Conservation (phyloP, 2,888 invertebrate genomes). For the Operophtera brumata region DNA sequence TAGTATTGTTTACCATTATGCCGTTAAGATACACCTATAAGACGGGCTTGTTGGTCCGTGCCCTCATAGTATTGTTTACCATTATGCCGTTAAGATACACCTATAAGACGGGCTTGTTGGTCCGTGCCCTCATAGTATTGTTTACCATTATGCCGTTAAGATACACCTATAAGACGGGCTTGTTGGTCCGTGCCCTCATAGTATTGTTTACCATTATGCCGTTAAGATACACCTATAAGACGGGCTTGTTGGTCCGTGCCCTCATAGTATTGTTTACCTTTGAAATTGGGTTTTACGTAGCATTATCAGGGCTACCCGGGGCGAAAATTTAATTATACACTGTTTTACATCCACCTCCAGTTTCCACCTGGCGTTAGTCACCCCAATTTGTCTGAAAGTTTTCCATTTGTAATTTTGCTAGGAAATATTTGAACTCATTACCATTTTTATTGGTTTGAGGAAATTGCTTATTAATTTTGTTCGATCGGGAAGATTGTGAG, state of each 20-base stretch:
- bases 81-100: constrained; percentile 34
- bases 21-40: too few species aligned
- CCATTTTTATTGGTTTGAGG: constrained; percentile 24
- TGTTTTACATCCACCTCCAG: constrained; percentile 28
- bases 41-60: too few species aligned
- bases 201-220: constrained; percentile 30
- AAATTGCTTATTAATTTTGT: constrained; percentile 16
- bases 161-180: constrained; percentile 35
- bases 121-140: too few species aligned
- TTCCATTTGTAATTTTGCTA: constrained; percentile 26
- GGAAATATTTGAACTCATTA: constrained; percentile 30
- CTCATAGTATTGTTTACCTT: constrained; percentile 49
- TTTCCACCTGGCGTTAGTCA: constrained; percentile 28
- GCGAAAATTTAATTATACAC: constrained; percentile 50
- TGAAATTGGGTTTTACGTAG: constrained; percentile 54
- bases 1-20: too few species aligned
- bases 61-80: too few species aligned
- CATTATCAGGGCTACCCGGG: constrained; percentile 44
- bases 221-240: constrained; percentile 37
- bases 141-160: constrained; percentile 32
- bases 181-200: constrained; percentile 13
- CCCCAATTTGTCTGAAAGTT: constrained; percentile 32
- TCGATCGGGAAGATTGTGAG: constrained; percentile 5
- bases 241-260: constrained; percentile 14
- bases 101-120: constrained; percentile 30